phyloP scores from a whole-genome alignment of 2,888 invertebrate genomes.

The Callyntrura guangdongensis region DNA sequence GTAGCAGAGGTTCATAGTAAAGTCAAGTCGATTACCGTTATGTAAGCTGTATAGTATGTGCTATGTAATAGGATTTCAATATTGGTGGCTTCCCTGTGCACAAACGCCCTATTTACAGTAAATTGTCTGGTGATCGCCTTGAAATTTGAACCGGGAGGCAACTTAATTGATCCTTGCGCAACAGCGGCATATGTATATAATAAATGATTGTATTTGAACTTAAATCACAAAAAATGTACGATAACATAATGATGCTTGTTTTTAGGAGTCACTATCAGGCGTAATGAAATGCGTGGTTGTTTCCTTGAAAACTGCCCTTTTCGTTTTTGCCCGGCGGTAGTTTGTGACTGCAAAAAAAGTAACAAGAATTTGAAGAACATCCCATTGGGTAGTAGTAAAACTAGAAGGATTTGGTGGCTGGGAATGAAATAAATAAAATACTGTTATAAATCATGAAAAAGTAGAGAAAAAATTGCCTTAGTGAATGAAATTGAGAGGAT shows the following conservation, averaged over 20 bases:
- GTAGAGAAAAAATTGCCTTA: slow-evolving; percentile 36
- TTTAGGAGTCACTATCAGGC: not conserved
- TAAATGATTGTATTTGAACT: not conserved
- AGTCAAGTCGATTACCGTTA: slow-evolving; percentile 14
- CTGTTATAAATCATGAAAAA: slow-evolving; percentile 64
- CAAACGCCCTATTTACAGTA: not conserved
- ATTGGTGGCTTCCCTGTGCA: not conserved
- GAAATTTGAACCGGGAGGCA: slow-evolving; percentile 31
- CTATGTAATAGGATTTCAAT: not conserved
- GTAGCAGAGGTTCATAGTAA: not conserved
- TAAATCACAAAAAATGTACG: too few species aligned
- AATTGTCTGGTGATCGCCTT: not conserved
- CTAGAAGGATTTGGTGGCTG: not conserved
- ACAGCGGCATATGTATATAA: not conserved
- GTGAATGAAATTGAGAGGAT: slow-evolving; percentile 53
- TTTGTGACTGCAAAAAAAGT: slow-evolving; percentile 27
- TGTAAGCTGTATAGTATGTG: not conserved
- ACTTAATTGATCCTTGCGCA: slow-evolving; percentile 32
- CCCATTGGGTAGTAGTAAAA: slow-evolving; percentile 42
- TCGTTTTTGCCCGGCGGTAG: slow-evolving; percentile 29
- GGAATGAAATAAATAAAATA: slow-evolving; percentile 54
- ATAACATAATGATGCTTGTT: too few species aligned
- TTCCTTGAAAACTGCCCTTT: not conserved
- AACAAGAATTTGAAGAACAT: slow-evolving; percentile 17
- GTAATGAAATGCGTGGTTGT: slow-evolving; percentile 26